Evolutionary conservation across 2,113 vertebrate genomes (phyloP).

Genomic region (Scomber scombrus): DNA sequence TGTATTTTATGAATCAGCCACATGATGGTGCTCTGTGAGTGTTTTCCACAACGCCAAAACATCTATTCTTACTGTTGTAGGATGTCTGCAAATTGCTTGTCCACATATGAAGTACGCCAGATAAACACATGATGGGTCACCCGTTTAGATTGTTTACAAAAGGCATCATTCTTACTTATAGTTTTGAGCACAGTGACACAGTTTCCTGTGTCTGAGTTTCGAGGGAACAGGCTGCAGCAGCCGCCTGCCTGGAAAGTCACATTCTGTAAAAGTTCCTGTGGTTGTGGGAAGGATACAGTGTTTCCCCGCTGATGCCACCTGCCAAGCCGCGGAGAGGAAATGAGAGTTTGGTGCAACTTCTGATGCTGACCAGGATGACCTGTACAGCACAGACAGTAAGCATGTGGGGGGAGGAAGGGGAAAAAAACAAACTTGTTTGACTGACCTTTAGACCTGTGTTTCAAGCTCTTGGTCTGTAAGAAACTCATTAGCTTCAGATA

Average conservation of each 20-base stretch:
- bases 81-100: conserved; percentile 11
- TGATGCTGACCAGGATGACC: conserved; percentile 65
- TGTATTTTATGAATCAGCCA: conserved; percentile 71
- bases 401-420: neutral
- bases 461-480: neutral
- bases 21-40: conserved; percentile 89
- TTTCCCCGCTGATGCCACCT: conserved; percentile 74
- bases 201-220: conserved; percentile 2
- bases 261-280: conserved; percentile 70
- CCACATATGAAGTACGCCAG: neutral
- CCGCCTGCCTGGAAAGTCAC: conserved; percentile 51
- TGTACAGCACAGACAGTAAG: conserved; percentile 29
- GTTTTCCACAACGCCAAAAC: neutral
- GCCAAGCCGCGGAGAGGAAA: conserved; percentile 78
- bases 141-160: neutral
- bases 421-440: neutral
- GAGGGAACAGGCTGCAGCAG: conserved; percentile 13
- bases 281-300: conserved; percentile 66
- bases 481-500: conserved; percentile 15
- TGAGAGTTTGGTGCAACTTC: conserved; percentile 57
- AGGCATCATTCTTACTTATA: too few species aligned
- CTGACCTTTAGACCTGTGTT: conserved; percentile 10
- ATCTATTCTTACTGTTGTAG: neutral
- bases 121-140: neutral
- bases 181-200: neutral